Evolutionary conservation across 37 sponge, comb jelly and placozoan species (phyloP).

Genomic region (Beroe ovata): DNA sequence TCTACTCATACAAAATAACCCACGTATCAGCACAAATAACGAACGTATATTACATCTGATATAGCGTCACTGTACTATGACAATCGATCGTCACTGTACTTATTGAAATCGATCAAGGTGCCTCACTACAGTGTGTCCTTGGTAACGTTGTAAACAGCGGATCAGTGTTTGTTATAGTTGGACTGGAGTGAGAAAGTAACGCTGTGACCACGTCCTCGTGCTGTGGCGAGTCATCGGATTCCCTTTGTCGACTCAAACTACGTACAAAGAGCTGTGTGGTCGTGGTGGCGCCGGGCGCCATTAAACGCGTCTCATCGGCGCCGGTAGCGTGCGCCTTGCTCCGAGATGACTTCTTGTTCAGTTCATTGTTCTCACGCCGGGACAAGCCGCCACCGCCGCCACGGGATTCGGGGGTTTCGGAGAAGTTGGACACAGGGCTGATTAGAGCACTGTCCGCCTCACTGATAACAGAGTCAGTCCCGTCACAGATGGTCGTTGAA

Average conservation of each 20-base stretch:
- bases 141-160: no score
- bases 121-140: no score
- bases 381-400: not conserved
- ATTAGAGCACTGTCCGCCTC: not conserved
- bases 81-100: no score
- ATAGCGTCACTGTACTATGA: not conserved
- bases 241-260: constrained; percentile 3
- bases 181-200: constrained; percentile 26
- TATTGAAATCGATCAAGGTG: no score
- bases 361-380: not conserved
- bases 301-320: not conserved
- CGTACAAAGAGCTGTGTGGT: not conserved
- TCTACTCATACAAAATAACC: not conserved
- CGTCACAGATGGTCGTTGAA: constrained; percentile 18
- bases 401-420: not conserved
- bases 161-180: constrained; percentile 5
- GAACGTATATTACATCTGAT: not conserved
- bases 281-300: not conserved
- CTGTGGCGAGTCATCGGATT: not conserved
- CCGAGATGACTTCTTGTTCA: not conserved
- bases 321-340: not conserved
- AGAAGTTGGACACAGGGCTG: not conserved
- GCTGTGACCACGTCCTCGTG: constrained; percentile 10
- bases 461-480: constrained; percentile 23
- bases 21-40: not conserved